These are phyloP conservation scores for Pipistrellus pipistrellus DNA, from an alignment of 2,797 vertebrate species.

Conservation along the genomic window DNA sequence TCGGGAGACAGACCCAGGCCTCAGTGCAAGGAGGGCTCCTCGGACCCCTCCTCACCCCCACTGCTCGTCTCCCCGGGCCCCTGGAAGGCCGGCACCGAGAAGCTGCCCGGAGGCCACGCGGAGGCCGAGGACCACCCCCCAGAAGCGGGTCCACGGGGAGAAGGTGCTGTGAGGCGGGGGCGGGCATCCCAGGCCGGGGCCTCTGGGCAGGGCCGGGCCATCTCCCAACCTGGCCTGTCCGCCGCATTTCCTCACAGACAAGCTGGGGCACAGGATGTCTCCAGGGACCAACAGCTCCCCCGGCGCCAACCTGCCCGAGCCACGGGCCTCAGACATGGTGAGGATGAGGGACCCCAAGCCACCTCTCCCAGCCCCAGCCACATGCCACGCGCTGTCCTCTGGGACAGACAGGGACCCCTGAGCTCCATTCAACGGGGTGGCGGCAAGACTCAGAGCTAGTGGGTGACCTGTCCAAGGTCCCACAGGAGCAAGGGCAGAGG, in stretches of 20 bases:
- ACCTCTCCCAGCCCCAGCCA: neutral
- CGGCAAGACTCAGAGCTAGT: neutral
- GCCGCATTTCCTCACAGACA: constrained; percentile 76
- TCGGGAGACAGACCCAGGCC: constrained; percentile 81
- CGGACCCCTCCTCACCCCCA: constrained; percentile 78
- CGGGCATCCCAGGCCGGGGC: rapidly evolving
- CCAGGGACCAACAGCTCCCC: constrained; percentile 82
- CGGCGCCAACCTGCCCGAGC: constrained; percentile 76
- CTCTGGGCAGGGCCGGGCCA: rapidly evolving
- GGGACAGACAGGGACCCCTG: no score
- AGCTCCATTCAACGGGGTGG: neutral
- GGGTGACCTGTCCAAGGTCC: neutral
- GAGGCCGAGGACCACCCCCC: constrained; percentile 63
- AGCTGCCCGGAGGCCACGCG: constrained; percentile 60
- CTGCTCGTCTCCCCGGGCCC: constrained; percentile 70
- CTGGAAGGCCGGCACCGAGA: constrained; percentile 75
- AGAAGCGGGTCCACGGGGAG: neutral
- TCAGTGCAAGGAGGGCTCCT: constrained; percentile 78
- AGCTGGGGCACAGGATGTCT: constrained; percentile 75
- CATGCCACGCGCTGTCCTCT: neutral
- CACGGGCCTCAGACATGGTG: constrained; percentile 84
- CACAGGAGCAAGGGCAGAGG: neutral
- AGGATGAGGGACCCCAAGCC: neutral
- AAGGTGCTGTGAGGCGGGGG: constrained; percentile 70
- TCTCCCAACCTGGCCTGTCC: neutral